phyloP scores from a whole-genome alignment of 2,888 invertebrate genomes.

The Fragum fragum region DNA sequence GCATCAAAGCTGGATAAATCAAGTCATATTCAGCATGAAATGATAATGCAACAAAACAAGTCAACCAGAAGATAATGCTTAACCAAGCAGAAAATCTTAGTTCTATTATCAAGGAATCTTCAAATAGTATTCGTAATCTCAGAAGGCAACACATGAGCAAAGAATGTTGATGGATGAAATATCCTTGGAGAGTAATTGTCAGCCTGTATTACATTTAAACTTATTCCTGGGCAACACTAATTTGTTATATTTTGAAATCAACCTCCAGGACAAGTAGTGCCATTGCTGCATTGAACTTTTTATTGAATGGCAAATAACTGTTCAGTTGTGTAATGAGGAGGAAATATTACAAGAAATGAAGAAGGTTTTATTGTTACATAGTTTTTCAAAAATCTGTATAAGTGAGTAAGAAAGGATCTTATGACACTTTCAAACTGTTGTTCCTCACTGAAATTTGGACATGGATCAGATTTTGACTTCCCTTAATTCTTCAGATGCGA shows the following conservation, averaged over 20 bases:
- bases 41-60: slow-evolving; percentile 87
- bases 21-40: slow-evolving; percentile 87
- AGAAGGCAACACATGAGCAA: slow-evolving; percentile 89
- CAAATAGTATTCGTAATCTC: slow-evolving; percentile 81
- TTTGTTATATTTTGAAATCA: slow-evolving; percentile 89
- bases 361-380: too few relatives aligned
- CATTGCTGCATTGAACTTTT: slow-evolving; percentile 88
- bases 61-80: slow-evolving; percentile 85
- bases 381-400: too few relatives aligned
- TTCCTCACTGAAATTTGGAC: too few relatives aligned
- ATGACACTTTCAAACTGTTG: too few relatives aligned
- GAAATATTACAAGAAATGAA: slow-evolving; percentile 1
- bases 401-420: too few relatives aligned
- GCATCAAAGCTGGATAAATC: slow-evolving; percentile 88
- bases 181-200: slow-evolving; percentile 90
- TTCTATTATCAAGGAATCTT: slow-evolving; percentile 80
- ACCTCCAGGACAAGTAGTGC: slow-evolving; percentile 88
- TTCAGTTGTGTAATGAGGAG: slow-evolving; percentile 49
- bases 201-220: slow-evolving; percentile 90
- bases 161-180: slow-evolving; percentile 89
- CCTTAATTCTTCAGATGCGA: too few relatives aligned
- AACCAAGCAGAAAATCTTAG: slow-evolving; percentile 83
- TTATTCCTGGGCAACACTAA: slow-evolving; percentile 88
- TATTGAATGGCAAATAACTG: slow-evolving; percentile 85
- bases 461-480: too few relatives aligned